Percentiles rank a stretch among this genome's conserved stretches.
Conservation (phyloP, 2,113 vertebrate species). For the Scopus umbretta region DNA sequence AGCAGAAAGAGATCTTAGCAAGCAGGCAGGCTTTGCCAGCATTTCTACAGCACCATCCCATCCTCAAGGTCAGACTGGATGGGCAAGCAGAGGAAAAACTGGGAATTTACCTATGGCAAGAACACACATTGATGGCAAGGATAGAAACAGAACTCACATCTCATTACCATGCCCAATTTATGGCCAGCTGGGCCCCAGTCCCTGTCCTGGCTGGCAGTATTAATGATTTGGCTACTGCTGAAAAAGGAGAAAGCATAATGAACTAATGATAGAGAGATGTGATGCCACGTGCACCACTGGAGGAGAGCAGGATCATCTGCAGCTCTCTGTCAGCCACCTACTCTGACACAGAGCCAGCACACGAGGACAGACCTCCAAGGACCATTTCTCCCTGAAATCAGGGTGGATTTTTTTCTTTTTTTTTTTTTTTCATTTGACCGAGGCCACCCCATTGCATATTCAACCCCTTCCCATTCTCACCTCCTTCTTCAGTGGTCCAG, state of each 20-base stretch:
- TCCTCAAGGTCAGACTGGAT: not conserved
- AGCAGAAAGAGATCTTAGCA: not conserved
- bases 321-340: not conserved
- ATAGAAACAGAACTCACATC: not conserved
- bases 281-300: not conserved
- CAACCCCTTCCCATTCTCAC: not conserved
- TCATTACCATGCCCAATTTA: not conserved
- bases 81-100: not conserved
- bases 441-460: not conserved
- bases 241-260: not conserved
- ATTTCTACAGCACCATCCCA: not conserved
- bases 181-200: not conserved
- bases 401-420: no score
- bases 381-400: not conserved
- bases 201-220: not conserved
- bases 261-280: not conserved
- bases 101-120: not conserved
- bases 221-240: not conserved
- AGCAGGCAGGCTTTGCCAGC: not conserved
- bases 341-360: not conserved
- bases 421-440: not conserved
- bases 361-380: not conserved
- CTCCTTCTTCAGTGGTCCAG: constrained; percentile 11
- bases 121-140: not conserved
- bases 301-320: not conserved